Base-by-base conservation (phyloP, 2,113 vertebrate species). In the Phyllostomus hastatus region DNA sequence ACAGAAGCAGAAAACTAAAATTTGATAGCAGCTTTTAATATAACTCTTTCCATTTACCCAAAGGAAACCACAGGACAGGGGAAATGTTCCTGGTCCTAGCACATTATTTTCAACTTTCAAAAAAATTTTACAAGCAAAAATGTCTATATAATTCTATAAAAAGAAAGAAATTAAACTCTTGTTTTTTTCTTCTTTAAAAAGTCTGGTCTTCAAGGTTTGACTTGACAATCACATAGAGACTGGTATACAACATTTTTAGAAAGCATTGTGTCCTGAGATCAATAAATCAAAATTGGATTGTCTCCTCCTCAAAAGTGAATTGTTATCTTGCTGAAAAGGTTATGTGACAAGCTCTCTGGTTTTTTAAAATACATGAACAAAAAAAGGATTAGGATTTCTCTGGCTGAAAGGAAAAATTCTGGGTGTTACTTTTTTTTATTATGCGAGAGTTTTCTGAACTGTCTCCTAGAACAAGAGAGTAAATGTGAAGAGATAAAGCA, bases 231-330 rank as follows among this genome's bases (percentile, higher is more conserved):
- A 94, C 66, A 26, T 92, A 73, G 2, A 2, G 85, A 76, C 57
- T 61, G 16, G 50, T 78, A 35, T 93, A 54, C 1, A 43, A 4
- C 72, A 94, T 88, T 88, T 81, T 19, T 88, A 95, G 92, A 96
- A 78, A 88, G 41, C 50, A 95, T 88, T 95, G 69, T 96, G 88
- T 95, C 52, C 78, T 70, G 33, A 69, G 31, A 96, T 96, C 97
- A 97, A 96, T 96, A 96, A 96, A 96, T 98, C 91, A 96, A 96
- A 96, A 98, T 91, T 95, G 91, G 59, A 84, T 91, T 91, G 59
- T 83, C 59, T 93, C 43, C 38, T 97, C 52, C 70, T 95, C 93
- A 95, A 93, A 96, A 75, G 57, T 80, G 91, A 94, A 97, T 93
- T 97, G 96, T 95, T 97, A 91, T 93, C 93, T 72, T 93, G 61